Base-by-base conservation (phyloP, 2,113 vertebrate species). In the Oriolus oriolus region DNA sequence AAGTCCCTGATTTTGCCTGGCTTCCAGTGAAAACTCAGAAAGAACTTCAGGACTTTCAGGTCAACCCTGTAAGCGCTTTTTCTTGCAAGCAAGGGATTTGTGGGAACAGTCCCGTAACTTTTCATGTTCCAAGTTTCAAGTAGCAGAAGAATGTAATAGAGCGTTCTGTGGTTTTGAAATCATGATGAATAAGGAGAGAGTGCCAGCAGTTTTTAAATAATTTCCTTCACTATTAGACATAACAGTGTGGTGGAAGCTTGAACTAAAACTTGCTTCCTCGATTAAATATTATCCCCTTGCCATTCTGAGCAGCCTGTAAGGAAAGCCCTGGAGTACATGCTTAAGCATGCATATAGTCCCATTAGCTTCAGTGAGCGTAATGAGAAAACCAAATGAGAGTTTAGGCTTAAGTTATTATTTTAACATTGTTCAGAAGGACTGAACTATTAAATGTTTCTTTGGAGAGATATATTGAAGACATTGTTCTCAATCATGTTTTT, bases 221-320 rank as follows among this genome's bases (percentile, higher is more conserved):
- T 96, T 95, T 96, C 88, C 80, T 93, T 95, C 76, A 50, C 52
- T 84, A 49, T 90, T 90, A 88, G 89, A 94, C 84, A 91, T 79
- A 97, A 89, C 71, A 91, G 30, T 35, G 39, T 0, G 0, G 66
- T 94, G 63, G 84, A 91, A 83, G 63, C 53, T 94, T 87, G 87
- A 96, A 78, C 54, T 90, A 50, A 75, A 95, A 61, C 66, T 85
- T 73, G 8, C 22, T 90, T 94, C 54, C 78, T 90, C 91, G 60
- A 70, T 88, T 96, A 88, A 95, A 78, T 95, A 86, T 89, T 91
- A 91, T 96, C 30, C 78, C 39, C 42, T 44, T 88, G 59, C 50
- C 47, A 59, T 84, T 90, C 69, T 90, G 93, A 93, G 4, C 42
- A 90, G 37, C 68, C 50, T 84, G 31, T 73, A 85, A 86, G 82